Evolutionary conservation across 2,113 vertebrate genomes (phyloP), one percentile per base, ranked within the genome.

Genomic region (Rhabdornis inornatus): DNA sequence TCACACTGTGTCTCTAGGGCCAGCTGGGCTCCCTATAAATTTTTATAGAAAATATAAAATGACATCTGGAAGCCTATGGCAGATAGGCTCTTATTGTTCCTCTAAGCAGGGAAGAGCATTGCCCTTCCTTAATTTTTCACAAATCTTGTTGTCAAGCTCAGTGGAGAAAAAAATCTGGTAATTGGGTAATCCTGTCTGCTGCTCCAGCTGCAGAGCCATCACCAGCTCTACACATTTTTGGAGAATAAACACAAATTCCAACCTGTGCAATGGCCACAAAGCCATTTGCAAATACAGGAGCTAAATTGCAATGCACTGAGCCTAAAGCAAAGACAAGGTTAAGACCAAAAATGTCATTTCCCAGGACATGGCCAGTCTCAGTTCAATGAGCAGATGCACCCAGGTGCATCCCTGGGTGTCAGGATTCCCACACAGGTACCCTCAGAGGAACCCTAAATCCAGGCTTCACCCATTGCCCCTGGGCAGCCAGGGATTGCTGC

Each of bases 21-120:
- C 94, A 93, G 91, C 89, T 87, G 76, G 55, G 47, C 30, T 95
- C 68, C 79, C 90, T 74, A 72, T 90, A 76, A 92, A 91, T 91
- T 92, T 89, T 89, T 83, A 90, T 66, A 56, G 63, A 30, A 95
- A 92, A 84, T 61, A 57, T 59, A 61, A 94, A 94, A 76, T 78
- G 79, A 90, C 91, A 87, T 79, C 91, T 80, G 91, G 85, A 90
- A 94, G 90, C 55, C 86, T 22, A 18, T 74, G 85, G 92, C 90
- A 57, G 82, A 49, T 19, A 87, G 44, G 55, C 45, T 92, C 39
- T 83, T 20, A 13, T 80, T 88, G 70, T 68, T 59, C 33, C 72
- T 60, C 40, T 35, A 68, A 59, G 75, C 52, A 20, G 64, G 59
- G 59, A 90, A 96, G 87, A 84, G 71, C 76, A 27, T n/a, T 57